Evolutionary conservation across 2,113 vertebrate genomes (phyloP).

Genomic region (Dendrocopos noguchii): DNA sequence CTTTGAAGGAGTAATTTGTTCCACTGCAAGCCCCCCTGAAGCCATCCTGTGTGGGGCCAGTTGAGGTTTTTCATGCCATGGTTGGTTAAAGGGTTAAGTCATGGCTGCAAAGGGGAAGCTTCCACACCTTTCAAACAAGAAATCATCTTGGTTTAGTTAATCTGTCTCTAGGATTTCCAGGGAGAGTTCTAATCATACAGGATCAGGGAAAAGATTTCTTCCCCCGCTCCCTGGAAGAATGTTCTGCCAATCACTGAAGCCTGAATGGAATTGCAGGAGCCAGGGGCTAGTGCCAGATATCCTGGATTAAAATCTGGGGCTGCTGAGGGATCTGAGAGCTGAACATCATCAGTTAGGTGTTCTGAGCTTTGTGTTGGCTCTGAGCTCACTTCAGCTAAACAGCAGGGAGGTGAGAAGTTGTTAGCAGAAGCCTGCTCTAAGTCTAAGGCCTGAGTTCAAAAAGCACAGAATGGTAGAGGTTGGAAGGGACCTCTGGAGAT

Average conservation of each 20-base stretch:
- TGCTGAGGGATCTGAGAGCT: background rate
- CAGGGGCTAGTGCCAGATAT: background rate
- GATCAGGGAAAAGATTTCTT: background rate
- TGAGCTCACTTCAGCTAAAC: background rate
- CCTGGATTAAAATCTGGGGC: background rate
- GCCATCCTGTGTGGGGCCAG: background rate
- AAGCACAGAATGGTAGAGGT: too few species aligned
- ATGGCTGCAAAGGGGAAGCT: background rate
- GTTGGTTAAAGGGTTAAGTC: background rate
- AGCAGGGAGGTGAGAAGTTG: background rate
- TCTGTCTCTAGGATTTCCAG: background rate
- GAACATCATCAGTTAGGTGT: too few species aligned
- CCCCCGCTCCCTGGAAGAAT: background rate
- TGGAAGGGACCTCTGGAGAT: too few species aligned
- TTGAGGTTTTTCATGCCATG: background rate
- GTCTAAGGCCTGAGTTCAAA: too few species aligned
- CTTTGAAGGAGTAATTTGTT: background rate
- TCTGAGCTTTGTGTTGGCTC: background rate
- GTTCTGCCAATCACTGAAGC: background rate
- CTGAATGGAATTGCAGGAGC: background rate
- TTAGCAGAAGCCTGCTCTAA: background rate
- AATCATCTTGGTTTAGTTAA: background rate
- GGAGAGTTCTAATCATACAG: background rate
- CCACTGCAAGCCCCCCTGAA: background rate
- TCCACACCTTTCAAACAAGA: background rate